Evolutionary conservation across 2,797 vertebrate species (phyloP).

Genomic region (Brachyalestes nurse): DNA sequence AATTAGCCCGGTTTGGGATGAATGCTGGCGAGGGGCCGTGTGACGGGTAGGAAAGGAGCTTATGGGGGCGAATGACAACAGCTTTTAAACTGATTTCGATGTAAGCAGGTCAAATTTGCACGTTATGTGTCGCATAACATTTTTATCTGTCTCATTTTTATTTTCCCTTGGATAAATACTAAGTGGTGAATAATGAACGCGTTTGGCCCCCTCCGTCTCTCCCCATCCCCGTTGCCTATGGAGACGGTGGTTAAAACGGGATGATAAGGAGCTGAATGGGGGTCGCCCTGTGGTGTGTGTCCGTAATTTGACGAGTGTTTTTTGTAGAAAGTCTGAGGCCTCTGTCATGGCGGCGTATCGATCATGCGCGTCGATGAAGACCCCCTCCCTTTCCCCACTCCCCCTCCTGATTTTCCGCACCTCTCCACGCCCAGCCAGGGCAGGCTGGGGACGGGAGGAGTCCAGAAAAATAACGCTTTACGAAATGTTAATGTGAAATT

Average conservation of each 20-base stretch:
- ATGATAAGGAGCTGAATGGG: not conserved
- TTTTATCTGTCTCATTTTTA: not conserved
- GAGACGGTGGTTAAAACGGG: not conserved
- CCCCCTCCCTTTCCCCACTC: not conserved
- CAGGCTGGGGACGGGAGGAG: conserved; percentile 22
- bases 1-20: not conserved
- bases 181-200: not conserved
- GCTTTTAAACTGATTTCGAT: too few relatives aligned
- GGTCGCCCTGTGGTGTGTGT: not conserved
- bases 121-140: not conserved
- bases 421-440: conserved; percentile 48
- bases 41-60: not conserved
- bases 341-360: conserved; percentile 37
- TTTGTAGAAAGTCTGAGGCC: conserved; percentile 22
- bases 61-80: not conserved
- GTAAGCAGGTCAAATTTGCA: not conserved
- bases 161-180: not conserved
- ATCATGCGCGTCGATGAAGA: conserved; percentile 56
- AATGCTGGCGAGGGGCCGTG: not conserved
- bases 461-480: too few relatives aligned
- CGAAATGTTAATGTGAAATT: not conserved
- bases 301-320: not conserved
- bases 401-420: not conserved
- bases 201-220: not conserved
- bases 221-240: not conserved